Percentiles rank a stretch among this genome's conserved stretches.
phyloP scores from a whole-genome alignment of 37 sponge, comb jelly and placozoan species.

The Tethya wilhelma region DNA sequence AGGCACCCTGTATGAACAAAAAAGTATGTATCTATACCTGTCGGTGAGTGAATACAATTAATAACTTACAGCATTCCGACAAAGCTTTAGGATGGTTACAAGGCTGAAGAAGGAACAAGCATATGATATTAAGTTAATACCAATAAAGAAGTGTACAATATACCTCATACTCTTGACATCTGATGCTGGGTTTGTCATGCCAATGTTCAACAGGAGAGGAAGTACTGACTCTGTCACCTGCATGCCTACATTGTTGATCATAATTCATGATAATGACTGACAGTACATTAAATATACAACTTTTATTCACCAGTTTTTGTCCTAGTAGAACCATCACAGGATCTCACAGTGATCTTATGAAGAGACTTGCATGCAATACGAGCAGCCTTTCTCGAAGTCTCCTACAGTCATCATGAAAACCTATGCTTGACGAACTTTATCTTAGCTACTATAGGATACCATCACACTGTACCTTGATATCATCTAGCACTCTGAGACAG shows the following conservation, averaged over 20 bases:
- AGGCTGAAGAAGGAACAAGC: conserved; percentile 45
- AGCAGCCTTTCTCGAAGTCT: conserved; percentile 83
- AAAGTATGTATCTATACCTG: background rate
- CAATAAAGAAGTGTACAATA: no score
- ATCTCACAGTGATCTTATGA: conserved; percentile 73
- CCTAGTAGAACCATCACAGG: conserved; percentile 52
- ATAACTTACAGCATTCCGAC: conserved; percentile 70
- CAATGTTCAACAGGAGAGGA: conserved; percentile 79
- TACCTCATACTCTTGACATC: conserved; percentile 65
- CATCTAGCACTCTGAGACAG: conserved; percentile 81
- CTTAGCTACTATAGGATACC: background rate
- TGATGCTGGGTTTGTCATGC: conserved; percentile 59
- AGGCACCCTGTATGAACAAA: conserved; percentile 47
- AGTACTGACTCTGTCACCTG: conserved; percentile 60
- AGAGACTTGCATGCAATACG: conserved; percentile 68
- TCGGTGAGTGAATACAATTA: background rate
- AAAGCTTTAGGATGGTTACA: conserved; percentile 62
- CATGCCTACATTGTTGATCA: background rate
- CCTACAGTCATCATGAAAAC: conserved; percentile 29
- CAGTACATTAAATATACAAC: background rate
- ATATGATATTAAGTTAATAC: no score
- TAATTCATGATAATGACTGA: background rate
- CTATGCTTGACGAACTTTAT: no score
- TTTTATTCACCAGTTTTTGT: conserved; percentile 6
- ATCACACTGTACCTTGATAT: conserved; percentile 77